Evolutionary conservation across 53 echinoderm and acorn worm genomes (phyloP), one percentile per base, ranked within the genome.

Genomic region (Antedon mediterranea): DNA sequence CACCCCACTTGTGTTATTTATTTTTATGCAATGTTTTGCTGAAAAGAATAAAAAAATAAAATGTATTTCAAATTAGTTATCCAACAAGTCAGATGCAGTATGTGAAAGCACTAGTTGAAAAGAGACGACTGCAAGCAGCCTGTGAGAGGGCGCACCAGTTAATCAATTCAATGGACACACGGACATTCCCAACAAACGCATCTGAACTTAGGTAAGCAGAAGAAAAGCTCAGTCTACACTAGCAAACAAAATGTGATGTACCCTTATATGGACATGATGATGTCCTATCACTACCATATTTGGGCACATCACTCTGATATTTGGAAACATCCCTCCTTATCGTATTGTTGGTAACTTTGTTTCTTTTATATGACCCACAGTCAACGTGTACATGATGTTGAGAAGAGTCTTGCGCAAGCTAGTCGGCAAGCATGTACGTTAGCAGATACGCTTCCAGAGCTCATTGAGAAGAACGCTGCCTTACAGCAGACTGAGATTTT

Each of bases 401-500:
- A 88, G 78, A 75, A 37, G 9, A 79, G 88, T 41, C 72, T 83
- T 26, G 85, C 83, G 77, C 80, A 83, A 0, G 43, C 71, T 3
- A 77, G 80, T 43, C 72, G 75, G 74, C 57, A 80, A 28, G 80
- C 83, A 32, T 32, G 76, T 18, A 43, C 86, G 82, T 83, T 81
- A 9, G 71, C 74, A 0, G 78, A 86, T 71, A 73, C 37, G 4
- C 84, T 95, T 33, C 82, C 86, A 32, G 80, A 86, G 9, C 73
- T 92, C 75, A 79, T 92, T 31, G 81, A 88, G 31, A 86, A 85
- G 73, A 95, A 89, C 76, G 86, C 86, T 27, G 82, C 83, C 30
- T 71, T 95, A 27, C 97, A 92, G 71, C 87, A 89, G 32, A 92
- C 91, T 14, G 81, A 81, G 29, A 86, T 95, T 26, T 80, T 95